Percentiles rank a stretch among this genome's conserved stretches.
phyloP scores from a whole-genome alignment of 2,113 vertebrate species.

The Nothobranchius furzeri region DNA sequence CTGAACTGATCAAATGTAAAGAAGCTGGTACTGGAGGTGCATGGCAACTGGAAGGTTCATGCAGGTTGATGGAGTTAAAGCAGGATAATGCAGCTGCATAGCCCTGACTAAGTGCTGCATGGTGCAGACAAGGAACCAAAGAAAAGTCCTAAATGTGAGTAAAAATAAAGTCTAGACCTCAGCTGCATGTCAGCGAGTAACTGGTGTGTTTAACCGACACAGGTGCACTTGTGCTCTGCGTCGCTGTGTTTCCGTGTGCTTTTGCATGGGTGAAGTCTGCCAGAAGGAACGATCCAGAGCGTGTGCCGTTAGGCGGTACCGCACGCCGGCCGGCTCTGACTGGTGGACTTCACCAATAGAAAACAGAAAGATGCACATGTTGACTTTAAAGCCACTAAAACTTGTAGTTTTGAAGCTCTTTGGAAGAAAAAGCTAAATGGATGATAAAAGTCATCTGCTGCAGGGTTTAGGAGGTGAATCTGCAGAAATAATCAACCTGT shows the following conservation, averaged over 20 bases:
- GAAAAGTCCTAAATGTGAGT: slow-evolving; percentile 17
- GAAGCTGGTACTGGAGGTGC: too few relatives aligned
- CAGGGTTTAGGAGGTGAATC: too few relatives aligned
- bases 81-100: too few relatives aligned
- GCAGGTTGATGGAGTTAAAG: too few relatives aligned
- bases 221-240: too few relatives aligned
- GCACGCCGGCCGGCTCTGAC: background rate
- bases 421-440: too few relatives aligned
- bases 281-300: background rate
- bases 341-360: slow-evolving; percentile 1
- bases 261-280: background rate
- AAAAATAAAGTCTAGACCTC: background rate
- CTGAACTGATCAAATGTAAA: too few relatives aligned
- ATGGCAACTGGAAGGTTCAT: too few relatives aligned
- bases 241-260: background rate
- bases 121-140: too few relatives aligned
- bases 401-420: too few relatives aligned
- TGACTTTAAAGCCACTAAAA: background rate
- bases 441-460: too few relatives aligned
- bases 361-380: slow-evolving; percentile 3
- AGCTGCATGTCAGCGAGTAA: slow-evolving; percentile 16
- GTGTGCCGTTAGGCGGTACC: background rate
- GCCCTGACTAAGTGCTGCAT: too few relatives aligned
- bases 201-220: background rate
- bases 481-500: slow-evolving; percentile 20